A percentile compares a stretch with the other conserved stretches of the same genome.
These are phyloP conservation scores for Torymus auratus DNA, from an alignment of 2,888 invertebrate genomes.

Conservation along the genomic window DNA sequence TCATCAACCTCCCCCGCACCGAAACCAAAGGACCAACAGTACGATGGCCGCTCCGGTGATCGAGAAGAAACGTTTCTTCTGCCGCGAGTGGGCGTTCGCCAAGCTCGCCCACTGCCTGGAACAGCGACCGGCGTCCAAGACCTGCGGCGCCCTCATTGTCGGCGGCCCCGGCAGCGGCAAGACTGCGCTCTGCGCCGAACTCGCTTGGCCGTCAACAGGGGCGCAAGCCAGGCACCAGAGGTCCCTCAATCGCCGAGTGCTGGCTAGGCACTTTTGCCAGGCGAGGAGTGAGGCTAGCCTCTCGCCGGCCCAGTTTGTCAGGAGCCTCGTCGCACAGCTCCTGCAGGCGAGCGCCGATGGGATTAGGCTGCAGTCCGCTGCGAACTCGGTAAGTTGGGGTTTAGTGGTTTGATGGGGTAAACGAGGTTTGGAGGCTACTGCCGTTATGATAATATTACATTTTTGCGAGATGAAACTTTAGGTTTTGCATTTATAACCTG, in stretches of 20 bases:
- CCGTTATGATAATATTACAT: no score
- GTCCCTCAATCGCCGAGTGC: constrained; percentile 85
- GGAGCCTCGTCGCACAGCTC: constrained; percentile 90
- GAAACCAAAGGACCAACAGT: background rate
- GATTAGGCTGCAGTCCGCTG: background rate
- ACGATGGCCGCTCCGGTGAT: constrained; percentile 75
- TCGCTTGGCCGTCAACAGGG: constrained; percentile 84
- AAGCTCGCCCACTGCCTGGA: constrained; percentile 95
- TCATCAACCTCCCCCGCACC: no score
- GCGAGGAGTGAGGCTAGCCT: constrained; percentile 91
- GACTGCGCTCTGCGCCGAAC: constrained; percentile 91
- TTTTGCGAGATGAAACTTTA: no score
- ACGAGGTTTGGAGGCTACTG: no score
- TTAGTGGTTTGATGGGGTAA: no score
- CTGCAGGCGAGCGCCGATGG: constrained; percentile 79
- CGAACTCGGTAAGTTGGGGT: no score
- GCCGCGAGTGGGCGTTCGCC: constrained; percentile 97
- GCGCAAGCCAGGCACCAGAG: constrained; percentile 84
- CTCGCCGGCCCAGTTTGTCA: constrained; percentile 90
- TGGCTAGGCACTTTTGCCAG: constrained; percentile 93
- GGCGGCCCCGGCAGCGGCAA: constrained; percentile 97
- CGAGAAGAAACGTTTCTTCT: constrained; percentile 88
- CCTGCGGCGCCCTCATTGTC: constrained; percentile 91
- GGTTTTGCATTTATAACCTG: no score
- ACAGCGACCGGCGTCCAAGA: constrained; percentile 89